Percentiles rank a stretch among this genome's conserved stretches.
phyloP scores from a whole-genome alignment of 2,113 vertebrate species.

The Myrmophylax atrothorax region DNA sequence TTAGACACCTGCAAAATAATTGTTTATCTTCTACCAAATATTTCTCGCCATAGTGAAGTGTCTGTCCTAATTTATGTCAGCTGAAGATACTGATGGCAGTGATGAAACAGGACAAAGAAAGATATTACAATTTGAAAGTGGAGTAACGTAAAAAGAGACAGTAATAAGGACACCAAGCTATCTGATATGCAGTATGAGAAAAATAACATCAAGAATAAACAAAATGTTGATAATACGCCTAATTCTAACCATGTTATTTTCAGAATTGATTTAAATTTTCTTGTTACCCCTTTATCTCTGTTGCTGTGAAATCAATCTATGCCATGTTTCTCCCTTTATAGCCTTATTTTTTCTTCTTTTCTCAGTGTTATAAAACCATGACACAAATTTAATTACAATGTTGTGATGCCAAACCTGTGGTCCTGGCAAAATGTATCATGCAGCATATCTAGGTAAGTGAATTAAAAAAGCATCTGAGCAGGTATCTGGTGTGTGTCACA shows the following conservation, averaged over 20 bases:
- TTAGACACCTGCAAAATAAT: neutral
- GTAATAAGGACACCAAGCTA: neutral
- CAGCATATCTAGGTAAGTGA: slow-evolving; percentile 81
- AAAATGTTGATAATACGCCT: slow-evolving; percentile 27
- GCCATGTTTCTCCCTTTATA: slow-evolving; percentile 29
- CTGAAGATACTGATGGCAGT: neutral
- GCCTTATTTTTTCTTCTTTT: slow-evolving; percentile 58
- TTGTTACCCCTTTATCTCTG: slow-evolving; percentile 51
- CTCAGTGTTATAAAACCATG: slow-evolving; percentile 74
- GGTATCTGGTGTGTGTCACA: slow-evolving; percentile 89
- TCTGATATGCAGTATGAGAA: neutral
- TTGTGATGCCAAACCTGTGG: slow-evolving; percentile 75
- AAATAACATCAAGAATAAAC: slow-evolving; percentile 28
- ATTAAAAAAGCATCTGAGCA: slow-evolving; percentile 83
- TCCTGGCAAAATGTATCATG: slow-evolving; percentile 78
- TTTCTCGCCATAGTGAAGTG: neutral
- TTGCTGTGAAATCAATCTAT: slow-evolving; percentile 36
- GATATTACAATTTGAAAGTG: neutral
- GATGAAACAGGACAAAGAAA: neutral
- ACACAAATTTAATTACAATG: slow-evolving; percentile 77
- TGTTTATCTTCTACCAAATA: neutral
- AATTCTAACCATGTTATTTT: slow-evolving; percentile 60
- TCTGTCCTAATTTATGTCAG: neutral
- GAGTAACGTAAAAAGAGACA: neutral
- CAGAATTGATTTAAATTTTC: slow-evolving; percentile 53